A percentile compares a stretch with the other conserved stretches of the same genome.
Evolutionary conservation across 1,140 invertebrate species (phyloP).

Genomic region (Drosophila seguyi): DNA sequence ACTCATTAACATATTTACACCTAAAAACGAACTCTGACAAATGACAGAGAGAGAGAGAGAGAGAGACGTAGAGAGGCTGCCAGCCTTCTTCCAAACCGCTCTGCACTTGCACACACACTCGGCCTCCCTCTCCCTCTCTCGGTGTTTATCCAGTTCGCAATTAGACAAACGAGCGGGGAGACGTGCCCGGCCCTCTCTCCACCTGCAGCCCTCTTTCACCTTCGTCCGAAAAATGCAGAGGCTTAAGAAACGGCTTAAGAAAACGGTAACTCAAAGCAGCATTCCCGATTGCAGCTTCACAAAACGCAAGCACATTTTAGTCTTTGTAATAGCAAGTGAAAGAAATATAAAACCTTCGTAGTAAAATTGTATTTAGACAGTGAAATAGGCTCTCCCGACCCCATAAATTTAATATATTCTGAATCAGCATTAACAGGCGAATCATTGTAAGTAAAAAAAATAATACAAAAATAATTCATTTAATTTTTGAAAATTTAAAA

Average conservation of each 20-base stretch:
- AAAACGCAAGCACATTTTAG: no score
- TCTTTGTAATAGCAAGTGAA: no score
- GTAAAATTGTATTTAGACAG: not conserved
- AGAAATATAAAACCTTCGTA: not conserved
- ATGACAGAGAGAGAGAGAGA: slow-evolving; percentile 67
- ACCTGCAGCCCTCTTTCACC: not conserved
- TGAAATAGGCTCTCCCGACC: not conserved
- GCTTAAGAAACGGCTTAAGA: slow-evolving; percentile 3
- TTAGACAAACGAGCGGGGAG: slow-evolving; percentile 65
- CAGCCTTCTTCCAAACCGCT: no score
- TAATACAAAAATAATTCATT: no score
- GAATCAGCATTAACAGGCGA: not conserved
- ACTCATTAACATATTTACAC: slow-evolving; percentile 84
- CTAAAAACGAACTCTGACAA: slow-evolving; percentile 78
- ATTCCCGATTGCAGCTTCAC: not conserved
- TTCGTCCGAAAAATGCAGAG: slow-evolving; percentile 10
- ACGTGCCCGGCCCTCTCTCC: not conserved
- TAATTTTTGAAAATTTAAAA: no score
- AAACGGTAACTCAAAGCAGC: not conserved
- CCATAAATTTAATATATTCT: not conserved
- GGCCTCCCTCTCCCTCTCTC: not conserved
- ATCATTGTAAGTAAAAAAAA: not conserved
- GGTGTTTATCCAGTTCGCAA: slow-evolving; percentile 74
- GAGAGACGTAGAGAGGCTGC: slow-evolving; percentile 54
- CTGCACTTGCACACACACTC: not conserved